Conservation (phyloP, 2,113 vertebrate genomes). For the Psittacus erithacus region DNA sequence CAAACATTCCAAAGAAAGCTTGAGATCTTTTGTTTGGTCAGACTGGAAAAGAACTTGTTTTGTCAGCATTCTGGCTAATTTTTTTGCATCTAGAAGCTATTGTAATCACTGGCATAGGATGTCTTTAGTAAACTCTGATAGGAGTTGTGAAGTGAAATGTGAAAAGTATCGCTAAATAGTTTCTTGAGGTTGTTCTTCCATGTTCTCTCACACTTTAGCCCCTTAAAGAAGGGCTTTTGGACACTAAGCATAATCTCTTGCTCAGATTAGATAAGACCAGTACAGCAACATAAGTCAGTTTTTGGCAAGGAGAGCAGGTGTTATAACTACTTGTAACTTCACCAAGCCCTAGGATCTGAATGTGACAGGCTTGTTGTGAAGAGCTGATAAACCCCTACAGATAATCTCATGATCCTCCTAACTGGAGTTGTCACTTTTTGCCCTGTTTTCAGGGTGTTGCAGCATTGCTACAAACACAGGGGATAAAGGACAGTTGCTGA, state of each 20-base stretch:
- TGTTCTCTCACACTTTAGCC: neutral
- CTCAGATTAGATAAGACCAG: neutral
- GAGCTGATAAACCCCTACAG: neutral
- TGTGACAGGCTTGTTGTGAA: neutral
- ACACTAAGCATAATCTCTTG: neutral
- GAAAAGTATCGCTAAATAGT: neutral
- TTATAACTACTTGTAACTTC: neutral
- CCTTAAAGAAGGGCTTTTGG: neutral
- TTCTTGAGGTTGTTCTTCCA: neutral
- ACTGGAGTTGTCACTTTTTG: neutral
- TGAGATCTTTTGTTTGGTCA: neutral
- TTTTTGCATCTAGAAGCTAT: neutral
- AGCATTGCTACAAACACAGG: neutral
- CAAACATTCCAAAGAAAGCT: neutral
- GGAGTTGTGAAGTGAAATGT: neutral
- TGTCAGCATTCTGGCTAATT: neutral
- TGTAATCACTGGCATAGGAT: neutral
- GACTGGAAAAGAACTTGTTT: neutral
- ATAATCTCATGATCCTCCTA: neutral
- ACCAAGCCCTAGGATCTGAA: no score
- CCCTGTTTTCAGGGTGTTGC: neutral
- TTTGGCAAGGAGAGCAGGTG: neutral
- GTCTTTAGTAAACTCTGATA: neutral
- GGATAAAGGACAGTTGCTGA: neutral
- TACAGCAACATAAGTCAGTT: neutral